Conservation (phyloP, 2,888 invertebrate genomes). For the Drosophila tanythrix region DNA sequence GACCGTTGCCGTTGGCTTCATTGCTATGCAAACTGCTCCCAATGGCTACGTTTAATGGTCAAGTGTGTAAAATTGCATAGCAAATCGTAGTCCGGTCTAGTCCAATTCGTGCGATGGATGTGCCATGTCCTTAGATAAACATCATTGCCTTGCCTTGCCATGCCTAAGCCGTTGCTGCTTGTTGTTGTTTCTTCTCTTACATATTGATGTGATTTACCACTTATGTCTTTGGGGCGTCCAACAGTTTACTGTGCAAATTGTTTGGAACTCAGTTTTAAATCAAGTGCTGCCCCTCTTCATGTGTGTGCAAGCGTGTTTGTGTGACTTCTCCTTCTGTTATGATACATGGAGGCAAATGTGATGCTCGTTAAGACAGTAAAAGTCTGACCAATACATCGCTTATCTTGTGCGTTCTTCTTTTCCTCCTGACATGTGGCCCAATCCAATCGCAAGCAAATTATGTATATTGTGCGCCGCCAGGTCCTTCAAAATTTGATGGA, state of each 20-base stretch:
- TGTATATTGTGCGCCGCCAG: slow-evolving; percentile 31
- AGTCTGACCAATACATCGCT: slow-evolving; percentile 48
- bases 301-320: not conserved
- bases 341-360: slow-evolving; percentile 56
- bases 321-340: slow-evolving; percentile 22
- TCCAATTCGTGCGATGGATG: slow-evolving; percentile 41
- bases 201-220: slow-evolving; percentile 83
- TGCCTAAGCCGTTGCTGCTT: slow-evolving; percentile 5
- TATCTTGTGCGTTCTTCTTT: slow-evolving; percentile 46
- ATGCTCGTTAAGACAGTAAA: slow-evolving; percentile 53
- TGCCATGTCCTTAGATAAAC: slow-evolving; percentile 69
- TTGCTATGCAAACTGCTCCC: slow-evolving; percentile 81
- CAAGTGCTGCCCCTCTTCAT: slow-evolving; percentile 34
- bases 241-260: slow-evolving; percentile 76
- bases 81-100: slow-evolving; percentile 66
- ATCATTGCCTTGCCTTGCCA: slow-evolving; percentile 57
- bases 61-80: slow-evolving; percentile 82
- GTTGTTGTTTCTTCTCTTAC: slow-evolving; percentile 56
- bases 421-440: slow-evolving; percentile 30
- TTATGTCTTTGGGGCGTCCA: slow-evolving; percentile 75
- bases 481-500: slow-evolving; percentile 19
- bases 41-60: slow-evolving; percentile 82
- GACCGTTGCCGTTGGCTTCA: slow-evolving; percentile 58
- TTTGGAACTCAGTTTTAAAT: slow-evolving; percentile 80
- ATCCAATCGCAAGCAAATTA: slow-evolving; percentile 41